A percentile compares a stretch with the other conserved stretches of the same genome.
Conservation (phyloP, 2,888 invertebrate genomes). For the Xestoiulus laeticollis region DNA sequence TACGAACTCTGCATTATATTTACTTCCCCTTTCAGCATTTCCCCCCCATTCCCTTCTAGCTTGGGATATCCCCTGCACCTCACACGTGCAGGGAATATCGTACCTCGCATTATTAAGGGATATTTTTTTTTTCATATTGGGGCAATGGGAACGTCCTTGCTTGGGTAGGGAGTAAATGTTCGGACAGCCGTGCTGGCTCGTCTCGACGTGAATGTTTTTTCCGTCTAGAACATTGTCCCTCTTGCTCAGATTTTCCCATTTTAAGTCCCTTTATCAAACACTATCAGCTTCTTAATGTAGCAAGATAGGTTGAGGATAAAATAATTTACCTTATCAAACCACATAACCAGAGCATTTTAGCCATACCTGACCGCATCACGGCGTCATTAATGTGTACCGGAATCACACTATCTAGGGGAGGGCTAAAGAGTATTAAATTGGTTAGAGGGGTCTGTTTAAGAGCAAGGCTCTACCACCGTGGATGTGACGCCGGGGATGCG, state of each 20-base stretch:
- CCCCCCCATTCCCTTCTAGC: not conserved
- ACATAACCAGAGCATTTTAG: not conserved
- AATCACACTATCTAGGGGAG: not conserved
- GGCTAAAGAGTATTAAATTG: not conserved
- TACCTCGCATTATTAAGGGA: not conserved
- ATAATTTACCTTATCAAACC: slow-evolving; percentile 24
- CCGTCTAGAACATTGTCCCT: not conserved
- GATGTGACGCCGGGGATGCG: not conserved
- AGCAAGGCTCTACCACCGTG: not conserved
- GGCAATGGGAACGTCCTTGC: slow-evolving; percentile 29
- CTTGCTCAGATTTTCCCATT: slow-evolving; percentile 29
- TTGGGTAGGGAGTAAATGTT: slow-evolving; percentile 19
- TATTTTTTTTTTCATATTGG: not conserved
- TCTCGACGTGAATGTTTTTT: not conserved
- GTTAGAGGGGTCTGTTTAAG: not conserved
- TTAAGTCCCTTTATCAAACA: not conserved
- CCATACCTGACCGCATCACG: slow-evolving; percentile 5
- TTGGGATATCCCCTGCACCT: slow-evolving; percentile 37
- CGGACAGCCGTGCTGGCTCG: not conserved
- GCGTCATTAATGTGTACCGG: not conserved
- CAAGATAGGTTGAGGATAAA: slow-evolving; percentile 23
- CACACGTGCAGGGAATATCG: slow-evolving; percentile 33
- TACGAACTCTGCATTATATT: slow-evolving; percentile 52
- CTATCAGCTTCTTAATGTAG: slow-evolving; percentile 5
- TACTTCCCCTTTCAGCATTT: slow-evolving; percentile 31